Conservation (phyloP, 2,797 vertebrate genomes). For the Neoniphon sammara region DNA sequence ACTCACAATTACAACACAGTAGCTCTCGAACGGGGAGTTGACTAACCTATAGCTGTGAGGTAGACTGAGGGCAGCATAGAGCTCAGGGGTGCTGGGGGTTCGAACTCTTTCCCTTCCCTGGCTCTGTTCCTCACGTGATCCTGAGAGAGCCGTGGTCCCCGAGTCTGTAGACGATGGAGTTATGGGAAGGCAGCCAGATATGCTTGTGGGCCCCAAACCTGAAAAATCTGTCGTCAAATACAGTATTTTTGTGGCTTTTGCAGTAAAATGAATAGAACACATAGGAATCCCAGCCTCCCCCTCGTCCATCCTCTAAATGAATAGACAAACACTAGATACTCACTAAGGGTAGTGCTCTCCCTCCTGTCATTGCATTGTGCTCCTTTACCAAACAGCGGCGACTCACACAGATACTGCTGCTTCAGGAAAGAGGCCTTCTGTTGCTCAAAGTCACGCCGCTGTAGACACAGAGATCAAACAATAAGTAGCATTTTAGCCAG, state of each 20-base stretch:
- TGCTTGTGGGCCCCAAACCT: constrained; percentile 48
- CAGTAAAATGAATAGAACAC: background rate
- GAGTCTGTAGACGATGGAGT: constrained; percentile 62
- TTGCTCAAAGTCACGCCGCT: constrained; percentile 81
- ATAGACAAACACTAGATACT: constrained; percentile 39
- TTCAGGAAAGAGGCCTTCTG: constrained; percentile 75
- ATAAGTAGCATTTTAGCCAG: background rate
- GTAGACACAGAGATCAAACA: constrained; percentile 13
- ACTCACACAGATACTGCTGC: constrained; percentile 75
- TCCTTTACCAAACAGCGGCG: constrained; percentile 47
- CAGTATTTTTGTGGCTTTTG: background rate
- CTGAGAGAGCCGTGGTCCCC: constrained; percentile 2
- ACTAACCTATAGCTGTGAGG: constrained; percentile 69
- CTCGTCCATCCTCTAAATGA: background rate
- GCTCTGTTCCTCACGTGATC: constrained; percentile 24
- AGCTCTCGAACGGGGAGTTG: background rate
- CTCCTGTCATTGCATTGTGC: constrained; percentile 31
- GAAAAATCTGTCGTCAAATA: constrained; percentile 54
- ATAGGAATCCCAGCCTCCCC: background rate
- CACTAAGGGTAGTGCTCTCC: constrained; percentile 66
- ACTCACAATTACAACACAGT: too few relatives aligned
- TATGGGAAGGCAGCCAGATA: constrained; percentile 66
- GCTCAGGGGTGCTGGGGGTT: constrained; percentile 82
- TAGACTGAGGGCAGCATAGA: constrained; percentile 78
- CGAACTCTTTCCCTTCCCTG: constrained; percentile 53